Evolutionary conservation across 2,888 invertebrate genomes (phyloP).

Genomic region (Melitaea athalia): DNA sequence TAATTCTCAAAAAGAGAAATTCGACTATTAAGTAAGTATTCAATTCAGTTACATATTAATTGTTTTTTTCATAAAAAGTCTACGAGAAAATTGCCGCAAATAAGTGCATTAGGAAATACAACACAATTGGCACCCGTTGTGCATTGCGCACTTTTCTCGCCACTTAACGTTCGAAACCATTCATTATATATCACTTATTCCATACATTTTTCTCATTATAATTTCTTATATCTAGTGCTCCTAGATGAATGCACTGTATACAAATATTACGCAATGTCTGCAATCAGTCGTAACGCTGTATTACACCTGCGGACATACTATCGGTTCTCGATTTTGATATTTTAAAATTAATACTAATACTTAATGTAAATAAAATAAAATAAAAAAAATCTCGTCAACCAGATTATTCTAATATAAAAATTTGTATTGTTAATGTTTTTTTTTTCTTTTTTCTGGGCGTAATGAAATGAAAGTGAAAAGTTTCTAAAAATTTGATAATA

Average conservation of each 20-base stretch:
- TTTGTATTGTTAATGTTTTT: no score
- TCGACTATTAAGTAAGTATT: no score
- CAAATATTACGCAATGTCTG: slow-evolving; percentile 39
- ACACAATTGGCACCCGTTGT: neutral
- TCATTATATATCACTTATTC: slow-evolving; percentile 7
- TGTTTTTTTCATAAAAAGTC: no score
- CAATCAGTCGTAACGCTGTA: slow-evolving; percentile 43
- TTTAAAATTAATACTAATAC: neutral
- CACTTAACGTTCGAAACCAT: neutral
- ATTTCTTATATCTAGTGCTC: slow-evolving; percentile 12
- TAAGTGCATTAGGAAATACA: neutral
- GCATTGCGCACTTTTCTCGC: neutral
- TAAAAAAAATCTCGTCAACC: no score
- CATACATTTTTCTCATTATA: neutral
- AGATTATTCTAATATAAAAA: no score
- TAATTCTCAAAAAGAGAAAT: no score
- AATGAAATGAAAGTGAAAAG: no score
- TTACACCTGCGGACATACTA: slow-evolving; percentile 36
- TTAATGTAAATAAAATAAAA: no score
- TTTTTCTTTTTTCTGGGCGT: no score
- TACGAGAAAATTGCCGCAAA: neutral
- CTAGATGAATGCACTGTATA: slow-evolving; percentile 29
- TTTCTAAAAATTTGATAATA: no score
- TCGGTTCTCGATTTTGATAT: slow-evolving; percentile 37
- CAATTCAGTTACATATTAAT: no score